Conservation (phyloP, 2,888 invertebrate genomes). For the Listrodromus nycthemerus region DNA sequence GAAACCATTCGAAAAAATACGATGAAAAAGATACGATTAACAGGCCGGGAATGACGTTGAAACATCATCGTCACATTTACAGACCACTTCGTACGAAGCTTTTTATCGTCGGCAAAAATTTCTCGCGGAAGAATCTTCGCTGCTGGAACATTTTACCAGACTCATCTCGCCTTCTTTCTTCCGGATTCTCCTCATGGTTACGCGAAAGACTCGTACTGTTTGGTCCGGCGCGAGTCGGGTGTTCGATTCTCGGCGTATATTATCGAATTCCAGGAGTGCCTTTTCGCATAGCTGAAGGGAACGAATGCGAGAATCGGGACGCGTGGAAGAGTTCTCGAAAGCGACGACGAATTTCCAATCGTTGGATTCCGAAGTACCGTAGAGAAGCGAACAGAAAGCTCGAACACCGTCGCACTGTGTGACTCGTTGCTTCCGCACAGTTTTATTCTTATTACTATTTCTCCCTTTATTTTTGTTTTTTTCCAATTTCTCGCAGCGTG, state of each 20-base stretch:
- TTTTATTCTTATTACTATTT: slow-evolving; percentile 11
- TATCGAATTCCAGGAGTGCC: slow-evolving; percentile 56
- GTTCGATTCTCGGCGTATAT: slow-evolving; percentile 29
- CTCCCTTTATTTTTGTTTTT: neutral
- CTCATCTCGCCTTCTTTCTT: neutral
- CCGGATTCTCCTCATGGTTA: neutral
- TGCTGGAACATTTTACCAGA: neutral
- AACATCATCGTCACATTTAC: neutral
- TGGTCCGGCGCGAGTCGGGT: neutral
- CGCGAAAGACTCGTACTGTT: slow-evolving; percentile 12
- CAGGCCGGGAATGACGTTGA: too few relatives aligned
- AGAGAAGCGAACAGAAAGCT: slow-evolving; percentile 28
- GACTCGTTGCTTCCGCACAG: slow-evolving; percentile 33
- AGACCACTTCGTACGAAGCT: neutral
- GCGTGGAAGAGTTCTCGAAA: neutral
- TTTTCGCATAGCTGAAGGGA: slow-evolving; percentile 14
- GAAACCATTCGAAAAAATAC: too few relatives aligned
- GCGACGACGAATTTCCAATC: slow-evolving; percentile 66
- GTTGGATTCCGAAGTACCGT: slow-evolving; percentile 62
- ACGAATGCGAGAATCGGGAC: slow-evolving; percentile 17
- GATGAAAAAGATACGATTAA: too few relatives aligned
- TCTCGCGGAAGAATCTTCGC: neutral
- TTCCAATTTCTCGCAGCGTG: neutral
- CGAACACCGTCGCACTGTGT: slow-evolving; percentile 11
- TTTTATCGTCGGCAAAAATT: neutral